Conservation (phyloP, 2,113 vertebrate species). For the Candoia aspera region DNA sequence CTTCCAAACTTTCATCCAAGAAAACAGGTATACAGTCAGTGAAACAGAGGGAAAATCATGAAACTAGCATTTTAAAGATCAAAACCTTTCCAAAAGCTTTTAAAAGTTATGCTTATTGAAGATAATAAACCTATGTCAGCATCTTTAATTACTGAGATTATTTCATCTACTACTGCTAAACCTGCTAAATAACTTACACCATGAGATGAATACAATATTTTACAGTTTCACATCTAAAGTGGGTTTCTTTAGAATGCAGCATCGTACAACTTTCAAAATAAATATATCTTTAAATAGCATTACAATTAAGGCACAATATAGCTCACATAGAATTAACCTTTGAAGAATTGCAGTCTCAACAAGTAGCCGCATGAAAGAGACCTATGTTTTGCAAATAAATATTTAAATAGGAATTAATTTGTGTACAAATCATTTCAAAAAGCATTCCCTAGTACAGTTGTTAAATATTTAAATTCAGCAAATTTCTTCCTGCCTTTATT, state of each 20-base stretch:
- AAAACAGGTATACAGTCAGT: neutral
- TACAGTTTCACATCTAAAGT: slow-evolving; percentile 97
- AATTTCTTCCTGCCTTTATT: slow-evolving; percentile 76
- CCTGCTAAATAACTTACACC: slow-evolving; percentile 99
- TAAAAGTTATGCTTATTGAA: slow-evolving; percentile 92
- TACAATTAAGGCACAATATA: slow-evolving; percentile 97
- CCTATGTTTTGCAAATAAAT: slow-evolving; percentile 77
- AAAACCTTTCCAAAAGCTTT: slow-evolving; percentile 84
- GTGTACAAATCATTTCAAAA: slow-evolving; percentile 76
- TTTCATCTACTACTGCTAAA: slow-evolving; percentile 90
- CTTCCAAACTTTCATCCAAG: neutral
- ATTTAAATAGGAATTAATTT: slow-evolving; percentile 78
- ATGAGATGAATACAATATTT: slow-evolving; percentile 99
- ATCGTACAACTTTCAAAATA: slow-evolving; percentile 97
- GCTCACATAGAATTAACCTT: slow-evolving; percentile 81
- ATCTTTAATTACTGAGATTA: slow-evolving; percentile 96
- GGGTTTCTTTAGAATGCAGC: slow-evolving; percentile 90
- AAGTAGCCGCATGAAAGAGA: slow-evolving; percentile 66
- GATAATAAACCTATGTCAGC: slow-evolving; percentile 97
- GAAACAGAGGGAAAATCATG: slow-evolving; percentile 73
- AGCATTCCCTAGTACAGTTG: slow-evolving; percentile 72
- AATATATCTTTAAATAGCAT: slow-evolving; percentile 98
- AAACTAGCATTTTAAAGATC: slow-evolving; percentile 81
- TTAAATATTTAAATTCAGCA: slow-evolving; percentile 78
- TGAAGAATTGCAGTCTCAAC: slow-evolving; percentile 79